Percentiles rank a stretch among this genome's conserved stretches.
Conservation (phyloP, 2,797 vertebrate species). For the Spizella passerina region DNA sequence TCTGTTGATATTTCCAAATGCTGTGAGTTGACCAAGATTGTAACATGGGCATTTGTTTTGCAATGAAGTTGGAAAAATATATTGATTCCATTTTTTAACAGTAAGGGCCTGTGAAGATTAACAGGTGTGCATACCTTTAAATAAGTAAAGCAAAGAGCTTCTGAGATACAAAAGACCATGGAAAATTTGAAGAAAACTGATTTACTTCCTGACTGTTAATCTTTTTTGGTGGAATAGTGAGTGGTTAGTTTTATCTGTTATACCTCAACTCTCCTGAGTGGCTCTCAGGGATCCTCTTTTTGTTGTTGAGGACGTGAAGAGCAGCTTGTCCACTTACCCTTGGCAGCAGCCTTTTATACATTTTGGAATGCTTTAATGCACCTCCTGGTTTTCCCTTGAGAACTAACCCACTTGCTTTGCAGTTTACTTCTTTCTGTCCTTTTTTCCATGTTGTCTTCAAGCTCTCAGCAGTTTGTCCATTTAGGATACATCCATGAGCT, state of each 20-base stretch:
- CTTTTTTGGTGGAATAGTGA: not conserved
- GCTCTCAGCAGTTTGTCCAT: not conserved
- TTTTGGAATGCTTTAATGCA: not conserved
- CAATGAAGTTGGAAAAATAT: not conserved
- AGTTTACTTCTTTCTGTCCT: not conserved
- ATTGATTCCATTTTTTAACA: not conserved
- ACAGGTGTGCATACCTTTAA: not conserved
- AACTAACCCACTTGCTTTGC: not conserved
- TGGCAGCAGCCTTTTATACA: not conserved
- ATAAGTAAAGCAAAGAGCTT: not conserved
- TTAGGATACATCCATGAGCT: not conserved
- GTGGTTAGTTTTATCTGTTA: not conserved
- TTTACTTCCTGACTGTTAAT: not conserved
- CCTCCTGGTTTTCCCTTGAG: not conserved
- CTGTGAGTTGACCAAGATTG: not conserved
- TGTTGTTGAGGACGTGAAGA: not conserved
- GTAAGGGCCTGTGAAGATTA: not conserved
- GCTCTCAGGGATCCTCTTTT: not conserved
- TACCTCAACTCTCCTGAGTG: not conserved
- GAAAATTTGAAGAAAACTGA: not conserved
- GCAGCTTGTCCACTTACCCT: not conserved
- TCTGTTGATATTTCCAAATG: fast-evolving
- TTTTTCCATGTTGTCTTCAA: not conserved
- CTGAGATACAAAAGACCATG: not conserved
- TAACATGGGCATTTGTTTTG: not conserved